These are phyloP conservation scores for Sinotaia quadrata DNA, from an alignment of 2,888 invertebrate genomes.

Conservation along the genomic window DNA sequence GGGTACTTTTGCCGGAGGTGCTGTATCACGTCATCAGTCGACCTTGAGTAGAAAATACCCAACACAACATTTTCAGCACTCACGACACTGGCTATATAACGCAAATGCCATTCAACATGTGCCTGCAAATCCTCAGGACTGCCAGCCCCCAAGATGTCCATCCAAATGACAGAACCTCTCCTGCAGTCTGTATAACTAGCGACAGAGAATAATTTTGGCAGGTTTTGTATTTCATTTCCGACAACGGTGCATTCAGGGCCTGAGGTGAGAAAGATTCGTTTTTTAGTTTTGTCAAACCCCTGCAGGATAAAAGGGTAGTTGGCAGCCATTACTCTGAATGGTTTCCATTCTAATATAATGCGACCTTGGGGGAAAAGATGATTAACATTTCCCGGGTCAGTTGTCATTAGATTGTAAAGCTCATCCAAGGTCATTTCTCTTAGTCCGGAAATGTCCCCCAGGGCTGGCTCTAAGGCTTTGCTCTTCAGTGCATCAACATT, in stretches of 20 bases:
- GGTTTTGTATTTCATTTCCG: not conserved
- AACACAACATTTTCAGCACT: not conserved
- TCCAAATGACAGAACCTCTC: not conserved
- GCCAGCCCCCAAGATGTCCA: not conserved
- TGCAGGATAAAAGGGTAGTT: not conserved
- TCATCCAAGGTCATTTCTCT: too few species aligned
- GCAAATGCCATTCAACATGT: not conserved
- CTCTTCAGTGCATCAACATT: too few species aligned
- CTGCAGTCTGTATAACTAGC: not conserved
- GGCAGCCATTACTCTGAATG: not conserved
- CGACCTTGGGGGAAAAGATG: constrained; percentile 2
- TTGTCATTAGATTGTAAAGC: too few species aligned
- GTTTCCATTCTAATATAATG: not conserved
- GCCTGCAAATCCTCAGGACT: constrained; percentile 4
- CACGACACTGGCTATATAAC: not conserved
- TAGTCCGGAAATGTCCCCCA: too few species aligned
- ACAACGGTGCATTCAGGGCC: not conserved
- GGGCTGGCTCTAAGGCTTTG: too few species aligned
- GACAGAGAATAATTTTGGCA: not conserved
- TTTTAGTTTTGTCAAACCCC: not conserved
- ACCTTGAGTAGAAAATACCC: not conserved
- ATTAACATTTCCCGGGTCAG: too few species aligned
- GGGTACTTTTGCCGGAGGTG: not conserved
- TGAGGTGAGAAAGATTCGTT: not conserved
- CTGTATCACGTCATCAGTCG: not conserved